Conservation (phyloP, 2,797 vertebrate species). For the Sebastiscus tertius region DNA sequence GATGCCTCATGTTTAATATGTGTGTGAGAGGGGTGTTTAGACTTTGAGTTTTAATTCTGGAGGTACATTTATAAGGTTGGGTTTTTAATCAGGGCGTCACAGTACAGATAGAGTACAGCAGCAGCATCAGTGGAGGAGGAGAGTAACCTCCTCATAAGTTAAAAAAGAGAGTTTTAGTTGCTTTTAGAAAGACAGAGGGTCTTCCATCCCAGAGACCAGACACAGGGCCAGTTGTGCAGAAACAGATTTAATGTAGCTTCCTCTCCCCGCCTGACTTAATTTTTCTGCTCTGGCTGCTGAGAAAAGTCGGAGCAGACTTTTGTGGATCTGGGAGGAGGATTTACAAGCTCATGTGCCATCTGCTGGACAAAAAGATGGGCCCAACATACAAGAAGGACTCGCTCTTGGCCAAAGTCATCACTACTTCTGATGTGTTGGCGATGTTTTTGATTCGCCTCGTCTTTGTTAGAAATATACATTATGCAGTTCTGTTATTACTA, state of each 20-base stretch:
- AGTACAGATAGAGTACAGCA: neutral
- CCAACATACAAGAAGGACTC: neutral
- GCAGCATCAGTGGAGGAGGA: neutral
- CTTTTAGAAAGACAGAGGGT: slow-evolving; percentile 54
- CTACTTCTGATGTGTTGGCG: neutral
- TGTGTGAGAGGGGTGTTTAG: neutral
- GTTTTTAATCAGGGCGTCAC: neutral
- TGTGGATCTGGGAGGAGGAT: slow-evolving; percentile 47
- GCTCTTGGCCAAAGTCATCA: slow-evolving; percentile 25
- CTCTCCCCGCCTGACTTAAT: slow-evolving; percentile 88
- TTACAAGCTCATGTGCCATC: slow-evolving; percentile 63
- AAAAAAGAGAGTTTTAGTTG: slow-evolving; percentile 44
- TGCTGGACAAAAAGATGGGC: slow-evolving; percentile 50
- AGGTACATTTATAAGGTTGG: neutral
- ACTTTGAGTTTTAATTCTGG: neutral
- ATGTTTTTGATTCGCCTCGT: neutral
- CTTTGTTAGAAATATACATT: neutral
- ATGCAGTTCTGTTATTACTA: neutral
- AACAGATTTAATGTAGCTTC: slow-evolving; percentile 89
- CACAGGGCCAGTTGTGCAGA: slow-evolving; percentile 88
- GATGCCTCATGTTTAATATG: slow-evolving; percentile 10
- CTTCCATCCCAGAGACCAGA: slow-evolving; percentile 78
- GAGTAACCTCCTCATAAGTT: neutral
- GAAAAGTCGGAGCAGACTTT: slow-evolving; percentile 72
- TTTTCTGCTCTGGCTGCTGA: slow-evolving; percentile 75